A percentile compares a stretch with the other conserved stretches of the same genome.
Evolutionary conservation across 2,113 vertebrate species (phyloP).

Genomic region (Heterotis niloticus): DNA sequence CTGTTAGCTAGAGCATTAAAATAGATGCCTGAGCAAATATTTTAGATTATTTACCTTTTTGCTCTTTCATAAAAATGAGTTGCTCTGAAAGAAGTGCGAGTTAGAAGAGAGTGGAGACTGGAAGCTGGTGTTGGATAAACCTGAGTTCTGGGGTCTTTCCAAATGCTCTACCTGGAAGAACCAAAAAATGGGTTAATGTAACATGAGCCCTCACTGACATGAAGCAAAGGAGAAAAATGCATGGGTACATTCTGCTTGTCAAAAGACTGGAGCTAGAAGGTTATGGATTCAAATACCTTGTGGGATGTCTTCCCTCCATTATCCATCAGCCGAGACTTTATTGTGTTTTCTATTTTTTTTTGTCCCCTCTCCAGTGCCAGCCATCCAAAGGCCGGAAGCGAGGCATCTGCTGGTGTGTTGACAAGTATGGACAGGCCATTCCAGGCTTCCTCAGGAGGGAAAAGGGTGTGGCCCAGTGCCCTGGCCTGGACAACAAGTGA

Average conservation of each 20-base stretch:
- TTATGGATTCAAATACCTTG: neutral
- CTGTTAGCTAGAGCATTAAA: constrained; percentile 64
- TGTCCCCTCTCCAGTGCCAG: constrained; percentile 74
- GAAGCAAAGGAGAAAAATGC: neutral
- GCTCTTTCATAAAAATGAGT: neutral
- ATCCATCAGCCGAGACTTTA: neutral
- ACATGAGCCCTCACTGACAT: neutral
- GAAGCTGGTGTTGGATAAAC: too few species aligned
- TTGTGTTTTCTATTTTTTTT: constrained; percentile 17
- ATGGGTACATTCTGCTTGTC: neutral
- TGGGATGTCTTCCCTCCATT: neutral
- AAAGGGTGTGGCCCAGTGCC: constrained; percentile 75
- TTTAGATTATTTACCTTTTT: constrained; percentile 61
- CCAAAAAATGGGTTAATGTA: neutral
- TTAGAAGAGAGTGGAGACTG: neutral
- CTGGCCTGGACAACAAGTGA: constrained; percentile 78
- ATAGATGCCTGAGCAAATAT: constrained; percentile 68
- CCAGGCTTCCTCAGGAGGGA: constrained; percentile 74
- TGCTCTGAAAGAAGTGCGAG: neutral
- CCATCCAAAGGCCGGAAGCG: constrained; percentile 89
- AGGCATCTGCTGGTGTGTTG: constrained; percentile 93
- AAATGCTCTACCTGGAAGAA: neutral
- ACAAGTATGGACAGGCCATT: constrained; percentile 86
- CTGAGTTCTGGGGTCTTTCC: too few species aligned
- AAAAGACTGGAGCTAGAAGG: neutral